These are phyloP conservation scores for Heliconius hortense DNA, from an alignment of 2,888 invertebrate species.

Conservation along the genomic window DNA sequence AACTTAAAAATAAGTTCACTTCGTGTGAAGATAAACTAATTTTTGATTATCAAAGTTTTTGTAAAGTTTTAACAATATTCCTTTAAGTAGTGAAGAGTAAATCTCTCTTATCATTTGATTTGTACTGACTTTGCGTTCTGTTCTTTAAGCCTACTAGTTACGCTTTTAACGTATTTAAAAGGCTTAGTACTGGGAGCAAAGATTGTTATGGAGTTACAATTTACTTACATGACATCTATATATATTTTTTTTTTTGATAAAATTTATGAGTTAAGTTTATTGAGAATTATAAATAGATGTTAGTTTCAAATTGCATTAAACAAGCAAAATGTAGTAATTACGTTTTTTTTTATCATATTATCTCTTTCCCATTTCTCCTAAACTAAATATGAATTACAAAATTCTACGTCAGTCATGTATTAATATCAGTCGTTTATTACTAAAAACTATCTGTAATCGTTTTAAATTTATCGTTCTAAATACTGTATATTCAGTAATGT, in stretches of 20 bases:
- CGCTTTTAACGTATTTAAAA: constrained; percentile 65
- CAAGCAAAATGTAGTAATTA: too few relatives aligned
- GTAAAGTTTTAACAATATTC: neutral
- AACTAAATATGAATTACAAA: neutral
- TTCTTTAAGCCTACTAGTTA: constrained; percentile 61
- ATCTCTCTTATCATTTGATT: constrained; percentile 33
- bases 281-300: too few relatives aligned
- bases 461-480: neutral
- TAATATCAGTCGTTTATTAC: neutral
- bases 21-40: neutral
- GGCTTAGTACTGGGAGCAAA: constrained; percentile 47
- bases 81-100: constrained; percentile 1
- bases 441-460: neutral
- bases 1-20: too few relatives aligned
- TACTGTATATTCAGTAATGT: neutral
- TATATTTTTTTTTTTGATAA: too few relatives aligned
- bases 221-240: too few relatives aligned
- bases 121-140: constrained; percentile 57
- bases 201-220: neutral
- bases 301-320: too few relatives aligned
- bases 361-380: neutral
- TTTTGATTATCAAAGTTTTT: neutral
- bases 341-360: neutral
- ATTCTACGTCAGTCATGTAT: neutral
- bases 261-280: too few relatives aligned